phyloP scores from a whole-genome alignment of 2,888 invertebrate genomes.

The Acrobasis suavella region DNA sequence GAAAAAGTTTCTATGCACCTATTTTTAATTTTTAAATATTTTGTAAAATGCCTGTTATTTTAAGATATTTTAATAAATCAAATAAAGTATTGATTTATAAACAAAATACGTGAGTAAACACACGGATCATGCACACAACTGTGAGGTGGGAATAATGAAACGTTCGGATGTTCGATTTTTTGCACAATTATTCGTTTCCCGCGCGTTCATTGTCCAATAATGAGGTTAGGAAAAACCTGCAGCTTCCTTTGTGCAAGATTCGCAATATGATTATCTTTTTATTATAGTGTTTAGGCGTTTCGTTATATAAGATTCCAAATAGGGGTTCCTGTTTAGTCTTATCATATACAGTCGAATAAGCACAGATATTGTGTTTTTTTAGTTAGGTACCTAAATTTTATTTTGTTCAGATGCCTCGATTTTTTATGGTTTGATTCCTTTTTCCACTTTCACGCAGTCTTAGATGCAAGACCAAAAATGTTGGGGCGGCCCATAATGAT shows the following conservation, averaged over 20 bases:
- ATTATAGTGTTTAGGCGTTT: slow-evolving; percentile 1
- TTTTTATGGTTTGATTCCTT: too few species aligned
- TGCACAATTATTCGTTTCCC: slow-evolving; percentile 62
- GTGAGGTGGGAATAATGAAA: slow-evolving; percentile 40
- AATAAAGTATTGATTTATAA: neutral
- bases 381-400: too few species aligned
- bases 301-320: neutral
- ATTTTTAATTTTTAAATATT: neutral
- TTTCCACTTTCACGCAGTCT: too few species aligned
- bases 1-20: neutral
- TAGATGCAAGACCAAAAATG: too few species aligned
- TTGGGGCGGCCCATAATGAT: too few species aligned
- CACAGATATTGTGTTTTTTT: neutral
- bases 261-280: slow-evolving; percentile 10
- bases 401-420: too few species aligned
- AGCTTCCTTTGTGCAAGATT: slow-evolving; percentile 4
- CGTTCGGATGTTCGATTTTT: slow-evolving; percentile 56
- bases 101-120: slow-evolving; percentile 38
- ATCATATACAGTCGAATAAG: neutral
- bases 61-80: neutral
- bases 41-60: neutral
- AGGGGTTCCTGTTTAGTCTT: neutral
- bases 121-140: slow-evolving; percentile 31
- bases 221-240: slow-evolving; percentile 45
- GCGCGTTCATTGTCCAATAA: slow-evolving; percentile 56